Evolutionary conservation across 2,797 vertebrate genomes (phyloP), one percentile per base, ranked within the genome.

Genomic region (Anniella stebbinsi): DNA sequence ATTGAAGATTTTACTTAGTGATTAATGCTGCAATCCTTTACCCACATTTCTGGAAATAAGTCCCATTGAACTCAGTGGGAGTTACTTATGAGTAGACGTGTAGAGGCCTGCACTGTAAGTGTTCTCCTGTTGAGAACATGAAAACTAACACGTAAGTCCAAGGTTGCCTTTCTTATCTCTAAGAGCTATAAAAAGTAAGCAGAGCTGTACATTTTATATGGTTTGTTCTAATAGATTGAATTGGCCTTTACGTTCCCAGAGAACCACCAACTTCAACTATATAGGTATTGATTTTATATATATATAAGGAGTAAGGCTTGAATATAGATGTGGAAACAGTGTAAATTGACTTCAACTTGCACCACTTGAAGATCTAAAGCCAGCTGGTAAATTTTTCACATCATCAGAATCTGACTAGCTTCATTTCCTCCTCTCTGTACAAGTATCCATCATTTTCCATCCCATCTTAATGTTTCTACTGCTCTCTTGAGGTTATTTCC

Each of bases 161-260:
- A 80, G 0, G 2, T 28, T 87, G 45, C 1, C 12, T 11, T 8
- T 0, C 0, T 57, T 48, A 21, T 33, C 48, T 88, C 36, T 81
- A 80, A 81, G 51, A 60, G 30, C 69, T 60, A 81, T 67, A 81
- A 88, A 70, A 81, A 38, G 66, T 41, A 85, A 57, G 75, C 51
- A 75, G 10, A 86, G 1, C 28, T 85, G 2, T 13, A 69, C 77
- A 48, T 92, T 89, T 78, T 82, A 36, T 70, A 41, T 60, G 48
- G 48, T 81, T 88, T 81, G 5, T 81, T 60, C 48, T 88, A 81
- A 80, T 72, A 80, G 67, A 60, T 54, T 88, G 48, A 51, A 70
- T 54, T 72, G 77, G 45, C 66, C 66, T 81, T 81, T 88, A 69
- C 87, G 41, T 72, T 88, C 21, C 30, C 78, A 82, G 8, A 88